Base-by-base conservation (phyloP, 2,797 vertebrate species). In the Tarsius wallacei region DNA sequence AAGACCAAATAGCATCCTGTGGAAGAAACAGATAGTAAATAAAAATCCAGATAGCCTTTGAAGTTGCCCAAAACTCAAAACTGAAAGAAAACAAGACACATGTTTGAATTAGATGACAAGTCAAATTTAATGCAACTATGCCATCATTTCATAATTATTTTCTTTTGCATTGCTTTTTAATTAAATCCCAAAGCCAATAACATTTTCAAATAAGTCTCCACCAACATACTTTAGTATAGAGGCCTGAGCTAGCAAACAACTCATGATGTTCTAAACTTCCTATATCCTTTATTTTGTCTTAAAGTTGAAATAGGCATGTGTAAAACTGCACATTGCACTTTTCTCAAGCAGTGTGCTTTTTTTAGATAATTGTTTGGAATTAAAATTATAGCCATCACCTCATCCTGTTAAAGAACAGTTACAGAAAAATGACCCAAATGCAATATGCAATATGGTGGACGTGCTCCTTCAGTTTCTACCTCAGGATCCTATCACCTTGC, bases 321-420 rank as follows among this genome's bases (percentile, higher is more conserved):
- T 90, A 89, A 96, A 91, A 90, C 12, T 22, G 2, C 7, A n/a
- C 49, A 51, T 87, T 55, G 26, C 61, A 53, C 93, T 93, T 97
- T 96, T 84, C 94, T 96, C 87, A 90, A 74, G 68, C 14, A 76
- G 47, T 47, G 24, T 93, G 74, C 93, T 94, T 97, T 97, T 89
- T 95, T 90, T 85, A 94, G 83, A 80, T 91, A 89, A 93, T 91
- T 87, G 57, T 66, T 97, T 91, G 63, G 55, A n/a, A 97, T 94
- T 94, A 95, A 97, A 94, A 95, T 95, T 64, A 94, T 19, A 90
- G 63, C 57, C 49, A 51, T 85, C 55, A 59, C 28, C 24, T 81
- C 53, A 70, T 55, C 36, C 15, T 68, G 78, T 73, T 93, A 85
- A 68, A 87, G n/a, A 95, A 73, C n/a, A 57, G 78, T 93, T 94